Evolutionary conservation across 2,888 invertebrate genomes (phyloP), one percentile per base, ranked within the genome.

Genomic region (Alcis repandata): DNA sequence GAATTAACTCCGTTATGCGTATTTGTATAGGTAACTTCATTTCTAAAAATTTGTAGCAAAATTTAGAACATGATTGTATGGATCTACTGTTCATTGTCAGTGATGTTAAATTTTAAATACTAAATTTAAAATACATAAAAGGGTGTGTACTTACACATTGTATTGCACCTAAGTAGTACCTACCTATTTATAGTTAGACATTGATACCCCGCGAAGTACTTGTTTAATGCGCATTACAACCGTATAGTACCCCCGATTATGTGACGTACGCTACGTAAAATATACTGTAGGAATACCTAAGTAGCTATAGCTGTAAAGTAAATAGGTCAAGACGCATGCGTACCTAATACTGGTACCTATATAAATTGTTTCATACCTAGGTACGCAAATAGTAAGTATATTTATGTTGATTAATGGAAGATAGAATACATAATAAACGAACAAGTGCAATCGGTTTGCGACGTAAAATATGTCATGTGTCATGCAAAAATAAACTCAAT

Each of bases 401-500:
- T 48, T 27, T 46, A 2, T 17, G 46, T n/a, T 13, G n/a, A 3
- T 15, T 15, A 13, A n/a, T 9, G 27, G 48, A 13, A 27, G 4
- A 20, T 9, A 19, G 4, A 15, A 11, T 43, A 20, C 2, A 43
- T 20, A 11, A 20, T 19, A 19, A 43, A 43, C 19, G 10, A 36
- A 45, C 49, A 19, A 53, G 49, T 73, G 59, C 51, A 33, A 56
- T 54, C 32, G 36, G 36, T 56, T 51, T 43, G 51, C 56, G 43
- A 58, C 36, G 17, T 17, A 33, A 49, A 49, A 33, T 15, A 15
- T 9, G 27, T 17, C 27, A 63, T 63, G 75, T 78, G 79, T 80
- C 79, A 79, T 77, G 68, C 68, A 74, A 69, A 56, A 45, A 63
- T 66, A 78, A 79, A 79, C 77, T 78, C 66, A 65, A 70, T 64